Conservation (phyloP, 23 tunicate species). For the Halocynthia roretzi region DNA sequence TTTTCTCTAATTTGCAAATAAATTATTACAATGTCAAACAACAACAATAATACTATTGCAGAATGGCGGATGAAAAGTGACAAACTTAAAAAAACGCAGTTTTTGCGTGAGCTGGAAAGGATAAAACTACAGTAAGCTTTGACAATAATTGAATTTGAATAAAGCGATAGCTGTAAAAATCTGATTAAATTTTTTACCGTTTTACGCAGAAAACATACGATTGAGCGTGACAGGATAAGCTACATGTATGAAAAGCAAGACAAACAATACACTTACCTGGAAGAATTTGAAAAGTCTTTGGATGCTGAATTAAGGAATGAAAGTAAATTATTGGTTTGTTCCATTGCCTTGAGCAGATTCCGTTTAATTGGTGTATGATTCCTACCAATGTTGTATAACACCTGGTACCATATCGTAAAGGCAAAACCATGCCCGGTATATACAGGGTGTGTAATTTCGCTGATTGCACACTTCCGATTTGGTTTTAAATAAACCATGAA, state of each 20-base stretch:
- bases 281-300: constrained; percentile 36
- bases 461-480: no score
- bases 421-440: no score
- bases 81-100: constrained; percentile 23
- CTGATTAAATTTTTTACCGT: neutral
- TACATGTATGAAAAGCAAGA: constrained; percentile 26
- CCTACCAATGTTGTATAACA: no score
- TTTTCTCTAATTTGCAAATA: no score
- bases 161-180: neutral
- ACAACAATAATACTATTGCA: neutral
- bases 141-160: neutral
- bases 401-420: no score
- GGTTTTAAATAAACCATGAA: no score
- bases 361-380: no score
- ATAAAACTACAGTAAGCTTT: constrained; percentile 57
- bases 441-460: neutral
- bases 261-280: constrained; percentile 22
- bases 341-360: no score
- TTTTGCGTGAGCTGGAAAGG: constrained; percentile 32
- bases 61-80: constrained; percentile 23
- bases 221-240: constrained; percentile 36
- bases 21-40: no score
- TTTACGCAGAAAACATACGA: constrained; percentile 26
- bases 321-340: constrained; percentile 27
- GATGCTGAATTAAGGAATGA: constrained; percentile 51